phyloP scores from a whole-genome alignment of 23 tunicate genomes.

The Styela plicata region DNA sequence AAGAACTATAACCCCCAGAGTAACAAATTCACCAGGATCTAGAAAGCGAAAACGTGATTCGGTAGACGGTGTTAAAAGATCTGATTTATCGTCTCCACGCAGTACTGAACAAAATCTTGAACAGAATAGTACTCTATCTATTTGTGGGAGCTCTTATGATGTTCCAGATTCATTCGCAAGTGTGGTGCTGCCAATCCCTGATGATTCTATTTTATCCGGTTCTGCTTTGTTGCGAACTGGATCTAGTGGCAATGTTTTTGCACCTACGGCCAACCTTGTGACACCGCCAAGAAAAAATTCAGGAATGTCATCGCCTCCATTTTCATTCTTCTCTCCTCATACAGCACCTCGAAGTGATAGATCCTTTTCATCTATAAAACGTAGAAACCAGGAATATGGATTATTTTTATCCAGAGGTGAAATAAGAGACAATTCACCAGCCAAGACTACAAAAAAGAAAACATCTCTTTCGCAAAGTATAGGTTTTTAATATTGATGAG shows the following conservation, averaged over 20 bases:
- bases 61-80: no score
- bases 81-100: no score
- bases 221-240: not conserved
- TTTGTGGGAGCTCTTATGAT: no score
- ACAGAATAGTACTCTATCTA: no score
- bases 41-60: not conserved
- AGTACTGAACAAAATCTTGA: no score
- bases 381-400: not conserved
- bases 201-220: not conserved
- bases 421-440: not conserved
- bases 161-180: no score
- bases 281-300: not conserved
- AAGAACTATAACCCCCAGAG: not conserved
- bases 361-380: not conserved
- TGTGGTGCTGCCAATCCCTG: not conserved
- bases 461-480: not conserved
- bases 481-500: not conserved
- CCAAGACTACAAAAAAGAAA: not conserved
- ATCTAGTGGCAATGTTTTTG: not conserved
- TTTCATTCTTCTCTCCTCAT: not conserved
- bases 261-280: not conserved
- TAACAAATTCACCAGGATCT: not conserved
- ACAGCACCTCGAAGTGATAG: not conserved
- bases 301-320: not conserved
- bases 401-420: not conserved